Base-by-base conservation (phyloP, 2,797 vertebrate genomes). In the Catharus ustulatus region DNA sequence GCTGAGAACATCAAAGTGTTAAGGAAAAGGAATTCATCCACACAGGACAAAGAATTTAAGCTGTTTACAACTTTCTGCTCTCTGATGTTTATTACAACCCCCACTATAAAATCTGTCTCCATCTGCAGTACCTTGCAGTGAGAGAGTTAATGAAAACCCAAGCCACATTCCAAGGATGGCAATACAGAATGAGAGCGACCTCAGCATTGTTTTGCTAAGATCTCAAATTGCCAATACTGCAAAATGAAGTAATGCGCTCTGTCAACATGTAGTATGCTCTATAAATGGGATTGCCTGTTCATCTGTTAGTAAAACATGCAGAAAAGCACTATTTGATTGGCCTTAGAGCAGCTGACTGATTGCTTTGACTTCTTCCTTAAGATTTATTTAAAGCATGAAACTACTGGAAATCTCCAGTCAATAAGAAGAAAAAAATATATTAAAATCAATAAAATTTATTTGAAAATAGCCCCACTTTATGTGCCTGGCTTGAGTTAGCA, bases 201-300 rank as follows among this genome's bases (percentile, higher is more conserved):
- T 97, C 94, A 92, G 95, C 89, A 96, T 93, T 97, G 94, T 97
- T 97, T 96, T 97, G 82, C 87, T 97, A 97, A 97, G 85, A 95
- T 97, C 96, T 97, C 96, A 82, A 96, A 91, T 96, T 96, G 96
- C 96, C 94, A 96, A 92, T 92, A 91, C 3, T 64, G 96, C 96
- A 96, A 97, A 96, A 93, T 95, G 96, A 97, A 97, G 93, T 96
- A 95, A 97, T 94, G 97, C 2, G 1, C 93, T 93, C 93, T 95
- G 90, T 96, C 96, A 96, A 97, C 93, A 93, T 87, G 92, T 96
- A 97, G 94, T 89, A 94, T 76, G 90, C 87, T 95, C 92, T 94
- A 88, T 84, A 96, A 94, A 92, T 90, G 94, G 84, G 90, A 84
- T n/a, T 38, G 88, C 84, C 86, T 95, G 87, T 76, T 94, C 91